Percentiles rank a stretch among this genome's conserved stretches.
Conservation (phyloP, 2,113 vertebrate species). For the Actinemys pallida region DNA sequence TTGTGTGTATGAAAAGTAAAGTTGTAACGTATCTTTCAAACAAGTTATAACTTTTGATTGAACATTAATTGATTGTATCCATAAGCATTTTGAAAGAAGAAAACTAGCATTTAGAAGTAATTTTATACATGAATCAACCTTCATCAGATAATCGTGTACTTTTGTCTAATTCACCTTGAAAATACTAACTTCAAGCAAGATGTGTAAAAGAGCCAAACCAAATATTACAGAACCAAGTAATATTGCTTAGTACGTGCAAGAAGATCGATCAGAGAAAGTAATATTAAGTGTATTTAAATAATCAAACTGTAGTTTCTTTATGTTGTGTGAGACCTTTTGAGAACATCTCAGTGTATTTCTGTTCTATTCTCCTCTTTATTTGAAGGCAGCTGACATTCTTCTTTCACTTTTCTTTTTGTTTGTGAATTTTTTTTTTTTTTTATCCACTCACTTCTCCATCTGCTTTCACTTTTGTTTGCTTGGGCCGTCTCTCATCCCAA, state of each 20-base stretch:
- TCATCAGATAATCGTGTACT: constrained; percentile 52
- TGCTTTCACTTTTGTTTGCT: constrained; percentile 99
- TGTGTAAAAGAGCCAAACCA: constrained; percentile 39
- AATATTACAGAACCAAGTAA: neutral
- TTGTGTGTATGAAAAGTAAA: constrained; percentile 47
- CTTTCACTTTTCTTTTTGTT: constrained; percentile 94
- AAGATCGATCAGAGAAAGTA: constrained; percentile 53
- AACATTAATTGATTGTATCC: constrained; percentile 28
- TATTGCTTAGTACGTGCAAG: constrained; percentile 23
- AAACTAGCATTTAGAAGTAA: constrained; percentile 26
- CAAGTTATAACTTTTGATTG: constrained; percentile 68
- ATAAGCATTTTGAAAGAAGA: constrained; percentile 33
- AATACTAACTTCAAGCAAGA: constrained; percentile 35
- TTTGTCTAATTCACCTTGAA: constrained; percentile 60
- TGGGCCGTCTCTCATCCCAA: constrained; percentile 97
- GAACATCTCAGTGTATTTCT: constrained; percentile 82
- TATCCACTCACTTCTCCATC: constrained; percentile 92
- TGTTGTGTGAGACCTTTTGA: constrained; percentile 79
- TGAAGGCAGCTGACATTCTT: constrained; percentile 96
- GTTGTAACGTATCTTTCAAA: constrained; percentile 63
- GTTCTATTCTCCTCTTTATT: constrained; percentile 87
- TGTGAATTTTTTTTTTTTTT: constrained; percentile 85
- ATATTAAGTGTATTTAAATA: constrained; percentile 74
- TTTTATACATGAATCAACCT: constrained; percentile 52
- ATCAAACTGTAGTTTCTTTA: constrained; percentile 81